These are phyloP conservation scores for Drosophila insularis DNA, from an alignment of 1,140 invertebrate species.

Conservation along the genomic window DNA sequence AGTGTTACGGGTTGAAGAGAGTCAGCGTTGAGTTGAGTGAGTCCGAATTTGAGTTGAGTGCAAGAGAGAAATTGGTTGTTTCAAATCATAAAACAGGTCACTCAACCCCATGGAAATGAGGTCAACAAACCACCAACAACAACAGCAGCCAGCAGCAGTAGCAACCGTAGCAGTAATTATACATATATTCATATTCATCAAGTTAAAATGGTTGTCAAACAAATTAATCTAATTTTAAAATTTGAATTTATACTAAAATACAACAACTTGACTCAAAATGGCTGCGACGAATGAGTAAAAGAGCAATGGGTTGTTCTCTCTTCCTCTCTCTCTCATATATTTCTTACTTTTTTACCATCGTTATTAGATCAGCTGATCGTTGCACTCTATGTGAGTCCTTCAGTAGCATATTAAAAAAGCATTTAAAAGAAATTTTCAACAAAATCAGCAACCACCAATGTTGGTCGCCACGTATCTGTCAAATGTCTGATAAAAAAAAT, in stretches of 20 bases:
- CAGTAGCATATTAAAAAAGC: constrained; percentile 2
- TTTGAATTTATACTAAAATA: constrained; percentile 21
- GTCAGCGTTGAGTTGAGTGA: neutral
- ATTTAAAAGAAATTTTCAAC: neutral
- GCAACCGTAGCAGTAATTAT: neutral
- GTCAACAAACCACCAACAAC: constrained; percentile 64
- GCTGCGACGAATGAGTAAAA: constrained; percentile 9
- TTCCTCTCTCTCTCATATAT: constrained; percentile 14
- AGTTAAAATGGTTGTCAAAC: constrained; percentile 9
- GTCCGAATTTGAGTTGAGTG: neutral
- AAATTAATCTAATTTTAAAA: constrained; percentile 40
- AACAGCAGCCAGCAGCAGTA: neutral
- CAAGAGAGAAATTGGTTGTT: constrained; percentile 23
- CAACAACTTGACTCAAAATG: constrained; percentile 60
- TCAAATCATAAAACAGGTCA: constrained; percentile 60
- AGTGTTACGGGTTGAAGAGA: constrained; percentile 11
- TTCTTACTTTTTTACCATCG: constrained; percentile 29
- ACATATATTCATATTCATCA: constrained; percentile 4
- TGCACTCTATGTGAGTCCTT: constrained; percentile 23
- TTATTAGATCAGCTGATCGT: constrained; percentile 66
- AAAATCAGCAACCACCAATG: neutral
- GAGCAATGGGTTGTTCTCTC: neutral
- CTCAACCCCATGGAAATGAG: constrained; percentile 72
- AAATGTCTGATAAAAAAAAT: constrained; percentile 36
- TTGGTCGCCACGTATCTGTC: constrained; percentile 1